These are phyloP conservation scores for Ahaetulla prasina DNA, from an alignment of 2,113 vertebrate genomes.

Conservation along the genomic window DNA sequence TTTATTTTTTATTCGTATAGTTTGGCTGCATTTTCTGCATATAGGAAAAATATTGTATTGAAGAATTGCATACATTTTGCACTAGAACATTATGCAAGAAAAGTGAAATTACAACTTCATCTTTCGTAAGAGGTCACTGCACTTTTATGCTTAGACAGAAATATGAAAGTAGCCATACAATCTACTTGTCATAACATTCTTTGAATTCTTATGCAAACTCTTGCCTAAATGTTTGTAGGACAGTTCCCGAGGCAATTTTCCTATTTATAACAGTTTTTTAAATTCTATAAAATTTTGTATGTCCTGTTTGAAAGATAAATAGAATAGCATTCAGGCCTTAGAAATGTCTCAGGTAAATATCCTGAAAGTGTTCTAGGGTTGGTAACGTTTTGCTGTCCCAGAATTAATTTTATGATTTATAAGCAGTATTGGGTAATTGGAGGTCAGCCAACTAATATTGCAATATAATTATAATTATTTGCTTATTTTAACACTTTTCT, in stretches of 20 bases:
- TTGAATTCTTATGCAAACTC: background rate
- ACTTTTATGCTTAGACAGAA: background rate
- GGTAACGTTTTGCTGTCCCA: background rate
- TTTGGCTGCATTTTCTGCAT: background rate
- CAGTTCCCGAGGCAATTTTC: background rate
- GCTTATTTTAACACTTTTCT: background rate
- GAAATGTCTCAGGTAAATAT: constrained; percentile 14
- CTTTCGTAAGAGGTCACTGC: background rate
- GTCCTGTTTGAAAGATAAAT: background rate
- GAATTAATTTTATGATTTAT: background rate
- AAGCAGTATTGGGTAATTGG: background rate
- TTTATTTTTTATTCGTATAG: background rate
- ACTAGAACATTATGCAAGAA: background rate
- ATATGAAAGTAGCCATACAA: background rate
- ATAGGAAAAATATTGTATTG: background rate
- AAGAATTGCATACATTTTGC: background rate
- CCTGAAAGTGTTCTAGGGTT: constrained; percentile 25
- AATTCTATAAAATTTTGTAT: background rate
- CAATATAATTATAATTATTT: background rate
- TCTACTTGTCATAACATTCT: background rate
- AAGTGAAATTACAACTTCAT: background rate
- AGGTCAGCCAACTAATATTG: background rate
- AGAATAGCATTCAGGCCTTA: constrained; percentile 22
- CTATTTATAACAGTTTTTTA: background rate
- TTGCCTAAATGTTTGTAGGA: background rate